phyloP scores from a whole-genome alignment of 1,140 invertebrate genomes.

The Aporrectodea caliginosa region DNA sequence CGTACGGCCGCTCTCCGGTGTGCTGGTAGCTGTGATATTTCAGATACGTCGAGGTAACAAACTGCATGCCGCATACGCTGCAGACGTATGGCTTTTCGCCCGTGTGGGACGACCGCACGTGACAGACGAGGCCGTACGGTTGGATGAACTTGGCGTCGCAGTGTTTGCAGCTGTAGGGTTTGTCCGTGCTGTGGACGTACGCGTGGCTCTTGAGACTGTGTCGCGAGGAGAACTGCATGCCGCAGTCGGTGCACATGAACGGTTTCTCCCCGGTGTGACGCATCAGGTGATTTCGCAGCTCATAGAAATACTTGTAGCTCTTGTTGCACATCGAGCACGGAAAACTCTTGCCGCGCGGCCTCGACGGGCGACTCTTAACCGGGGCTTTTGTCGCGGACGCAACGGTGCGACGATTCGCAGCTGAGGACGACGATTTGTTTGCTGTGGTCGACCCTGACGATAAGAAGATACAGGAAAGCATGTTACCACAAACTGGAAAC shows the following conservation, averaged over 20 bases:
- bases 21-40: not conserved
- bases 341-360: not conserved
- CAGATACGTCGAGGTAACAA: not conserved
- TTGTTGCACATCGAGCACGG: not conserved
- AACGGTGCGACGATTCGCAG: not conserved
- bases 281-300: not conserved
- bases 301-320: not conserved
- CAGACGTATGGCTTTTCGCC: not conserved
- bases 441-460: not conserved
- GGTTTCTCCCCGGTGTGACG: constrained; percentile 27
- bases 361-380: not conserved
- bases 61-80: not conserved
- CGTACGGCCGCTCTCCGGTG: not conserved
- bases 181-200: no score
- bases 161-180: not conserved
- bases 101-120: not conserved
- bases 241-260: not conserved
- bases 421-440: not conserved
- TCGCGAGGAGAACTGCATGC: not conserved
- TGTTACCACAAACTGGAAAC: no score
- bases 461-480: not conserved
- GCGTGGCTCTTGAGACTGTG: no score
- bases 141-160: not conserved
- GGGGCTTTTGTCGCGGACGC: not conserved
- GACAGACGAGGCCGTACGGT: not conserved